These are phyloP conservation scores for Heliconius nattereri DNA, from an alignment of 1,140 invertebrate genomes.

Conservation along the genomic window DNA sequence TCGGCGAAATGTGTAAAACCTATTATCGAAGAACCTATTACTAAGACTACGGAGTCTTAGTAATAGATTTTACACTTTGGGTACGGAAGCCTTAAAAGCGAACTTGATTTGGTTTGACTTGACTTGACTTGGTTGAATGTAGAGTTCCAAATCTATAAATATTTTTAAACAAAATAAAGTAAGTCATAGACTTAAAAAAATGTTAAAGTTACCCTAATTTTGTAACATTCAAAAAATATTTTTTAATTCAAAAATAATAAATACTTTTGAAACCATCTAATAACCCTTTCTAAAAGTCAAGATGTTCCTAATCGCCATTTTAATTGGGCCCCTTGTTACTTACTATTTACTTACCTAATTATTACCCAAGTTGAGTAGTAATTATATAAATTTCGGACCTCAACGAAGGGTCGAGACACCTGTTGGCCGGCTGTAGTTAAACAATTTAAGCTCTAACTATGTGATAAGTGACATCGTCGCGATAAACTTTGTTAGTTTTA, in stretches of 20 bases:
- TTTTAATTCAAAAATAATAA: background rate
- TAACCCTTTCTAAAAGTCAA: conserved; percentile 30
- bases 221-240: background rate
- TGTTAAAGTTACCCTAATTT: background rate
- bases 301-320: conserved; percentile 39
- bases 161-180: background rate
- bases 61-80: too few species aligned
- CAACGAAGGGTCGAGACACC: conserved; percentile 48
- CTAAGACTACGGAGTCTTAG: too few species aligned
- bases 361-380: conserved; percentile 50
- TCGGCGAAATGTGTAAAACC: too few species aligned
- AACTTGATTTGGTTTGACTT: too few species aligned
- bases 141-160: too few species aligned
- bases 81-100: too few species aligned
- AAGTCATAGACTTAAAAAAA: background rate
- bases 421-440: conserved; percentile 54
- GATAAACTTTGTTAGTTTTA: conserved; percentile 40
- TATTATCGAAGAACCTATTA: too few species aligned
- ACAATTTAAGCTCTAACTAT: conserved; percentile 53
- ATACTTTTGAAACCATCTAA: background rate
- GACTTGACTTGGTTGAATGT: too few species aligned
- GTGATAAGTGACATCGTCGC: conserved; percentile 43
- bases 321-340: conserved; percentile 39
- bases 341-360: conserved; percentile 64
- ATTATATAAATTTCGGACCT: conserved; percentile 55